Percentiles rank a stretch among this genome's conserved stretches.
Evolutionary conservation across 2,797 vertebrate species (phyloP).

Genomic region (Chelidonichthys spinosus): DNA sequence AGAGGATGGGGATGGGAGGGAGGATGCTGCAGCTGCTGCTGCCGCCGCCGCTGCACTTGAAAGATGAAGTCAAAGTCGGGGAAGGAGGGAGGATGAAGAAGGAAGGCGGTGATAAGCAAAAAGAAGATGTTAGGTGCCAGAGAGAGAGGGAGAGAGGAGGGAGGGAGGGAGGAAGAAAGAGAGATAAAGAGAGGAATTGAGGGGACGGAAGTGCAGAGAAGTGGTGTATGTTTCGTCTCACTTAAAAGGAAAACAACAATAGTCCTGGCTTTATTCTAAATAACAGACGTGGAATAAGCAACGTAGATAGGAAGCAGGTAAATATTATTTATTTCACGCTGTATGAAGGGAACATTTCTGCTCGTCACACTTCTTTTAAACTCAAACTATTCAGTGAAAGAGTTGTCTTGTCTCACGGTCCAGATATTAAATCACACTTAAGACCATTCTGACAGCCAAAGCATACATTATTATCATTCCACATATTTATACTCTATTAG

Average conservation of each 20-base stretch:
- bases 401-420: background rate
- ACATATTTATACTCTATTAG: conserved; percentile 11
- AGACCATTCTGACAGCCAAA: background rate
- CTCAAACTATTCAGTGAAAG: background rate
- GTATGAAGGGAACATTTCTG: background rate
- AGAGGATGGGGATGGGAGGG: conserved; percentile 71
- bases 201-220: conserved; percentile 42
- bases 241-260: conserved; percentile 66
- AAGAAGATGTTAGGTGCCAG: conserved; percentile 75
- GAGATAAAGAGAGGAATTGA: conserved; percentile 50
- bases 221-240: conserved; percentile 55
- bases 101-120: conserved; percentile 79
- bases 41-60: conserved; percentile 56
- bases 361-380: background rate
- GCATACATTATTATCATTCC: conserved; percentile 8
- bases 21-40: conserved; percentile 48
- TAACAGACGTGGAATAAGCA: conserved; percentile 6
- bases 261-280: conserved; percentile 43
- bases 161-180: conserved; percentile 55
- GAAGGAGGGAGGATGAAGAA: conserved; percentile 67
- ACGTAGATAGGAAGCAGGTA: conserved; percentile 6
- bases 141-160: conserved; percentile 30
- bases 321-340: conserved; percentile 12
- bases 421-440: background rate
- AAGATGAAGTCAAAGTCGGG: conserved; percentile 83